Conservation (phyloP, 2,888 invertebrate species). For the Magallana nippona region DNA sequence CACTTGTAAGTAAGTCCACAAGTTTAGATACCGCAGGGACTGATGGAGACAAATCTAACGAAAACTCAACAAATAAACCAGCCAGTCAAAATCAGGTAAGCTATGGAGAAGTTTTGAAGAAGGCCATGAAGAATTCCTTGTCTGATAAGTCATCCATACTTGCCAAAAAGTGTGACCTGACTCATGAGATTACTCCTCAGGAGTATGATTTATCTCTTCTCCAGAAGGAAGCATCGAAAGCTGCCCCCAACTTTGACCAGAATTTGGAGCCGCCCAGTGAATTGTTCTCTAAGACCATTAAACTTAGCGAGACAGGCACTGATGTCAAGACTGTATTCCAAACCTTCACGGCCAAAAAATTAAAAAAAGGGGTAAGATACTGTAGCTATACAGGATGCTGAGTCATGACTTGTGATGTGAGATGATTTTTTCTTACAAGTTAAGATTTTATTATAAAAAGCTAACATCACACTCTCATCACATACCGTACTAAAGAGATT, state of each 20-base stretch:
- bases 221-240: background rate
- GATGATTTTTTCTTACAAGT: no score
- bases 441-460: no score
- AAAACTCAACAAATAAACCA: background rate
- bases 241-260: background rate
- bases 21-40: background rate
- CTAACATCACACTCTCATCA: no score
- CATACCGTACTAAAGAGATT: no score
- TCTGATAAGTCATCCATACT: constrained; percentile 1
- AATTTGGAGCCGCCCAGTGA: background rate
- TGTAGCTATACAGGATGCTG: no score
- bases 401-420: no score
- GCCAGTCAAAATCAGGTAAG: background rate
- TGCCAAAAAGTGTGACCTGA: background rate
- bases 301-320: background rate
- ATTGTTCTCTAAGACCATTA: constrained; percentile 15
- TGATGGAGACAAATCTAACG: background rate
- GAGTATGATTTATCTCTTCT: constrained; percentile 23
- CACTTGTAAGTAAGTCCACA: background rate
- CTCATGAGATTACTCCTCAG: background rate
- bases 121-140: constrained; percentile 27
- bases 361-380: background rate
- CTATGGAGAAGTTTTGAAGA: constrained; percentile 24
- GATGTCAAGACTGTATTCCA: background rate
- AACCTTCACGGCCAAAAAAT: background rate